phyloP scores from a whole-genome alignment of 1,140 invertebrate species.

The Scaptodrosophila lebanonensis region DNA sequence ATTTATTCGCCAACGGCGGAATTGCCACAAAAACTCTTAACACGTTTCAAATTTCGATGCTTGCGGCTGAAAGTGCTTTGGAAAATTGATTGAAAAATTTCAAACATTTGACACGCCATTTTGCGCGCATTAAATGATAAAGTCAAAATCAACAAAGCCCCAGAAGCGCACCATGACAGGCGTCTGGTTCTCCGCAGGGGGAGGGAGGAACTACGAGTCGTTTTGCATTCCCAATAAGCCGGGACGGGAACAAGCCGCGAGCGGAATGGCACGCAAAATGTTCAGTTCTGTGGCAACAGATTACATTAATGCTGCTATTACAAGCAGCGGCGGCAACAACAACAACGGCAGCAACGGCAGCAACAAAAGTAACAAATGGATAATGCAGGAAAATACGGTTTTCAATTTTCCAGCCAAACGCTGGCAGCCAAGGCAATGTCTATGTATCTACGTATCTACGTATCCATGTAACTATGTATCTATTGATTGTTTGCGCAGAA shows the following conservation, averaged over 20 bases:
- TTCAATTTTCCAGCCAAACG: conserved; percentile 44
- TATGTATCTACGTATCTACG: conserved; percentile 14
- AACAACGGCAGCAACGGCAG: conserved; percentile 19
- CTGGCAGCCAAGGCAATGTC: background rate
- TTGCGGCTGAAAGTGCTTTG: conserved; percentile 13
- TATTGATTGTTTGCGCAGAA: conserved; percentile 66
- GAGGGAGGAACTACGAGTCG: conserved; percentile 6
- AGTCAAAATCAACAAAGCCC: conserved; percentile 57
- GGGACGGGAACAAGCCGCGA: background rate
- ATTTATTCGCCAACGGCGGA: too few species aligned
- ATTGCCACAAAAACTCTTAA: conserved; percentile 2
- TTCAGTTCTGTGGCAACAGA: conserved; percentile 49
- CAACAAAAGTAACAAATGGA: conserved; percentile 53
- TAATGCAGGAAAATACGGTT: conserved; percentile 56
- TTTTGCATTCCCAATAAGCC: conserved; percentile 50
- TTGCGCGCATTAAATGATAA: conserved; percentile 69
- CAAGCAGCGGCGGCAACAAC: too few species aligned
- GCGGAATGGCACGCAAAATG: conserved; percentile 52
- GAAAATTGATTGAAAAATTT: conserved; percentile 67
- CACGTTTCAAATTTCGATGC: conserved; percentile 1
- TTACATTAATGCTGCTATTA: conserved; percentile 67
- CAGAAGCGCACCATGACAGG: conserved; percentile 16
- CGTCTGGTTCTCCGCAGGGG: too few species aligned
- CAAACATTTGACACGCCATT: conserved; percentile 66
- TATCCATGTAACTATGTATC: conserved; percentile 9